These are phyloP conservation scores for Zygaena filipendulae DNA, from an alignment of 2,888 invertebrate genomes.

Conservation along the genomic window DNA sequence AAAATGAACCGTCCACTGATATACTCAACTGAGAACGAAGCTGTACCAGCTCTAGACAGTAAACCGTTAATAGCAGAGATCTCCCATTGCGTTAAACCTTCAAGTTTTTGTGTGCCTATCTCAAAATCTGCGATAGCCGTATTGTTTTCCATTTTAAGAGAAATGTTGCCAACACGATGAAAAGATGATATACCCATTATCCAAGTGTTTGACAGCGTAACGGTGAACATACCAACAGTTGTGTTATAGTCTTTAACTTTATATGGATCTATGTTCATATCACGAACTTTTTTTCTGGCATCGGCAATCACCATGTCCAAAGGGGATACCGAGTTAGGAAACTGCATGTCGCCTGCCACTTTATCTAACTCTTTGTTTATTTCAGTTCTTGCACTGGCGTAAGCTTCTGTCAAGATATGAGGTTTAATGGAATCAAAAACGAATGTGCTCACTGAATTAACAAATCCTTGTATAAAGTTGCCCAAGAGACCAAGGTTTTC, in stretches of 20 bases:
- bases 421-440: conserved; percentile 85
- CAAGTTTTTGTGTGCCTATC: conserved; percentile 76
- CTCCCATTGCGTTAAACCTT: conserved; percentile 78
- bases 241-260: conserved; percentile 56
- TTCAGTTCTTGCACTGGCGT: conserved; percentile 72
- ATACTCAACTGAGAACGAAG: conserved; percentile 76
- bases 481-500: conserved; percentile 78
- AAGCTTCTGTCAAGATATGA: conserved; percentile 75
- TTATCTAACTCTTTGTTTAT: conserved; percentile 75
- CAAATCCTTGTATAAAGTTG: conserved; percentile 67
- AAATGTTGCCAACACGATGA: conserved; percentile 77
- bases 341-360: conserved; percentile 66
- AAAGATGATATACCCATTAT: conserved; percentile 77
- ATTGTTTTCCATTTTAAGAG: conserved; percentile 72
- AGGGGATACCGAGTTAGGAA: conserved; percentile 82
- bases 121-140: conserved; percentile 69
- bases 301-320: conserved; percentile 80
- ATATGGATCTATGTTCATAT: conserved; percentile 74
- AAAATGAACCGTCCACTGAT: conserved; percentile 70
- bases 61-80: conserved; percentile 70
- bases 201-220: conserved; percentile 75
- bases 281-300: conserved; percentile 68
- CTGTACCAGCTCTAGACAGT: conserved; percentile 71
- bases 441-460: conserved; percentile 79
- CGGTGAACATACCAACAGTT: conserved; percentile 70